Base-by-base conservation (phyloP, 2,113 vertebrate genomes). In the Oncorhynchus masou region DNA sequence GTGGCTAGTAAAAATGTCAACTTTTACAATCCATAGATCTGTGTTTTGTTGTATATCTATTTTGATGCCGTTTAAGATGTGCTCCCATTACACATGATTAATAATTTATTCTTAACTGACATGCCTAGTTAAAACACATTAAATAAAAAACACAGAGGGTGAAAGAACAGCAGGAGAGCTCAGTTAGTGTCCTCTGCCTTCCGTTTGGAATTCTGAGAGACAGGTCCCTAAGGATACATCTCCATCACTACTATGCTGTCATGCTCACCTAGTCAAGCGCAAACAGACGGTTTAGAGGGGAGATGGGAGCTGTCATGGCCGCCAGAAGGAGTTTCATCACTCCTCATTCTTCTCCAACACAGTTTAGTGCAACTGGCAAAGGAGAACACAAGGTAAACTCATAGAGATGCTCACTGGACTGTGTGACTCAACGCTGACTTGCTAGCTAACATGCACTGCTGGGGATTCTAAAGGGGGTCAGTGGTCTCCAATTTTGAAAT, bases 361-460 rank as follows among this genome's bases (percentile, higher is more conserved):
- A 64, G 70, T 78, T 34, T 76, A 7, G n/a, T 71, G 67, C 27
- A 72, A 72, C 81, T 75, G 80, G 68, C 80, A 67, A 78, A 80
- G 68, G 70, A 39, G 77, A 86, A 83, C 22, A 67, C 75, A 76
- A 84, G 75, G 74, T 74, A 79, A 83, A 71, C 62, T 0, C 75
- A 20, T 34, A 34, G 45, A 27, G 70, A 22, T 9, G 70, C 79
- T 84, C 79, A 62, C 75, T 78, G 79, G 78, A 60, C 85, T 74
- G 76, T 74, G 75, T 80, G 80, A 81, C 80, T 81, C 73, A 13
- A 20, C 6, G 49, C 13, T 57, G 45, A 68, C 74, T 78, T 79
- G 77, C 69, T 70, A 48, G 34, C 49, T 8, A n/a, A 22, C 15
- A 15, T 25, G 3, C 75, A 11, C 74, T 16, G 49, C 73, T 4